Percentiles rank a stretch among this genome's conserved stretches.
Evolutionary conservation across 2,888 invertebrate genomes (phyloP).

Genomic region (Tupiocoris notatus): DNA sequence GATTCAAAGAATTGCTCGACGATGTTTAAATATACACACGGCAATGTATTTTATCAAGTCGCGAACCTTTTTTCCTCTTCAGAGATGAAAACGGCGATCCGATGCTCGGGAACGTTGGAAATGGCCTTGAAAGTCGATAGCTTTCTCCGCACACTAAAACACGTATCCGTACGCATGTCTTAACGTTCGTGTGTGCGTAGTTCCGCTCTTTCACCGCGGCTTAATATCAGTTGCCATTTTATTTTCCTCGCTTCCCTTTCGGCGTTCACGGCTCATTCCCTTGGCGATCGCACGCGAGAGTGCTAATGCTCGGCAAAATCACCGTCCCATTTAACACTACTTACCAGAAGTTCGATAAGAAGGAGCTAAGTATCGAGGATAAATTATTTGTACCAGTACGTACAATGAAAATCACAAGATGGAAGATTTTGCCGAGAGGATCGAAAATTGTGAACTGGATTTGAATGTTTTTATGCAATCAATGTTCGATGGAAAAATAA

Average conservation of each 20-base stretch:
- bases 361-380: neutral
- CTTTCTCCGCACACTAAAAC: neutral
- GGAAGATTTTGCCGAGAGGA: too few relatives aligned
- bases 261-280: neutral
- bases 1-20: too few relatives aligned
- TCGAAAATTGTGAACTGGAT: too few relatives aligned
- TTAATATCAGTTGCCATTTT: neutral
- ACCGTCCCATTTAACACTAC: neutral
- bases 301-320: neutral
- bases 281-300: neutral
- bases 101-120: neutral
- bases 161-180: neutral
- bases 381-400: too few relatives aligned
- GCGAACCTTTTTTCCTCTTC: neutral
- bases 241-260: neutral
- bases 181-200: neutral
- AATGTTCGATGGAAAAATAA: too few relatives aligned
- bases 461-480: too few relatives aligned
- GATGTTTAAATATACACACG: too few relatives aligned
- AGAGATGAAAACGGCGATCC: neutral
- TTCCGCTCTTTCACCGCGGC: neutral
- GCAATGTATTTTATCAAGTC: neutral
- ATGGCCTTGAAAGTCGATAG: neutral
- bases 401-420: too few relatives aligned
- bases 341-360: neutral